These are phyloP conservation scores for Heteropelma amictum DNA, from an alignment of 2,888 invertebrate species.

Conservation along the genomic window DNA sequence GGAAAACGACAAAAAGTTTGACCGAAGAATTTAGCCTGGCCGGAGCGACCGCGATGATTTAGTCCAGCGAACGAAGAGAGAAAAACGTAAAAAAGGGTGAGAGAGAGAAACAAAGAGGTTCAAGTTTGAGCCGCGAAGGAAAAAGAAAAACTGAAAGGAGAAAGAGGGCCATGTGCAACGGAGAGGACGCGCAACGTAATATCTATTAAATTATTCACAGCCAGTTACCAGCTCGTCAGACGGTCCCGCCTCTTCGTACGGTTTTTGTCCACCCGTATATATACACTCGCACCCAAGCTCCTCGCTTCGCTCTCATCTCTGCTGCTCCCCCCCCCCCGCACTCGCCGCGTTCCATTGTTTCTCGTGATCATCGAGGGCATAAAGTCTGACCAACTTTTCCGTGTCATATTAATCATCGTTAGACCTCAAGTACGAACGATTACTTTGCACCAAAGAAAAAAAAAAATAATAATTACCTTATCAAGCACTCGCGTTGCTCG, in stretches of 20 bases:
- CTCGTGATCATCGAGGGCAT: not conserved
- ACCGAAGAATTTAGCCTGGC: conserved; percentile 18
- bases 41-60: conserved; percentile 27
- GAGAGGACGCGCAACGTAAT: conserved; percentile 61
- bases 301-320: conserved; percentile 3
- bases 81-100: conserved; percentile 19
- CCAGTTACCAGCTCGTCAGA: conserved; percentile 72
- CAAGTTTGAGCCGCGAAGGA: conserved; percentile 1
- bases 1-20: conserved; percentile 25
- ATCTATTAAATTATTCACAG: conserved; percentile 73
- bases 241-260: conserved; percentile 64
- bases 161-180: conserved; percentile 23
- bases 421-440: not conserved
- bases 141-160: conserved; percentile 8
- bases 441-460: not conserved
- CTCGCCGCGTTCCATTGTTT: not conserved
- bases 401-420: conserved; percentile 1
- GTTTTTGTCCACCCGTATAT: conserved; percentile 61
- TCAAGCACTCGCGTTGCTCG: not conserved
- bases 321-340: not conserved
- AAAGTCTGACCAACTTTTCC: conserved; percentile 12
- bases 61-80: not conserved
- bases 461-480: not conserved
- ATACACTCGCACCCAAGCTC: conserved; percentile 45
- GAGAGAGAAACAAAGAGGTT: conserved; percentile 11